Evolutionary conservation across 2,113 vertebrate genomes (phyloP).

Genomic region (Barbus barbus): DNA sequence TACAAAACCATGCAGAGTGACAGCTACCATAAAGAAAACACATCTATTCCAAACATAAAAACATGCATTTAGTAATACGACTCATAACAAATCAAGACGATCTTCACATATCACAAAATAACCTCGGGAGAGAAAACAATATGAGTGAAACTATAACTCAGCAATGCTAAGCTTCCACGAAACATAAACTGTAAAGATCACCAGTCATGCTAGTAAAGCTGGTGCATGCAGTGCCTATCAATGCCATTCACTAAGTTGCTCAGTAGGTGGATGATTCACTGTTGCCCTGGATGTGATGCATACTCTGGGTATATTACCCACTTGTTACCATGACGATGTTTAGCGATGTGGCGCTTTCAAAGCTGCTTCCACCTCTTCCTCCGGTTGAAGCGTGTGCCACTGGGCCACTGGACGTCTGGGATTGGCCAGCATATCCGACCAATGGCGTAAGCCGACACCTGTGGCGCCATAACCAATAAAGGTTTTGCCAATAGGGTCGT

Average conservation of each 20-base stretch:
- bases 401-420: constrained; percentile 83
- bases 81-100: not conserved
- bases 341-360: constrained; percentile 78
- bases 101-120: not conserved
- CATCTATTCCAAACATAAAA: not conserved
- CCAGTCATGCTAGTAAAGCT: not conserved
- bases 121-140: constrained; percentile 14
- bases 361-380: constrained; percentile 78
- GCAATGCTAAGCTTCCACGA: not conserved
- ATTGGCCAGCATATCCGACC: constrained; percentile 86
- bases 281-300: not conserved
- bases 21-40: constrained; percentile 13
- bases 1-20: constrained; percentile 11
- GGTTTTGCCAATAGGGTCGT: constrained; percentile 79
- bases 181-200: constrained; percentile 7
- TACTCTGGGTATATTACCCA: not conserved
- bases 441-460: constrained; percentile 80
- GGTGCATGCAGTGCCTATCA: constrained; percentile 3
- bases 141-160: not conserved
- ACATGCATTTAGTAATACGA: constrained; percentile 1
- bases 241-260: not conserved
- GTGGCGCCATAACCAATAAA: constrained; percentile 83
- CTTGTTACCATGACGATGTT: constrained; percentile 14
- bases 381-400: constrained; percentile 81
- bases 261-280: not conserved